A percentile compares a stretch with the other conserved stretches of the same genome.
Conservation (phyloP, 2,888 invertebrate species). For the Serripes groenlandicus region DNA sequence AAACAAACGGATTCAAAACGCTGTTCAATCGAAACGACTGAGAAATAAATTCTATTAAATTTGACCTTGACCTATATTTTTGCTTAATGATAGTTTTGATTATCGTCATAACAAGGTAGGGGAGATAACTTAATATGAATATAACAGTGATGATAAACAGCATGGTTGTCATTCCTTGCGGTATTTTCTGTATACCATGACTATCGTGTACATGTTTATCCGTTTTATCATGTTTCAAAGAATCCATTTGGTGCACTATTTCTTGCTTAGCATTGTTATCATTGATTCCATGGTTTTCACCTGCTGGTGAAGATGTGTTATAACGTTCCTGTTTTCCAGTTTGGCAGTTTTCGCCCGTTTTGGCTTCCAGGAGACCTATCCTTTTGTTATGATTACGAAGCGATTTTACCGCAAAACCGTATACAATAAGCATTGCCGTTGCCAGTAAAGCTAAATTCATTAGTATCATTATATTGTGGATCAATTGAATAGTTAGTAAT, state of each 20-base stretch:
- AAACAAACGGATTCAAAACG: conserved; percentile 11
- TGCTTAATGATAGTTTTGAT: neutral
- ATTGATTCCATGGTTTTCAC: neutral
- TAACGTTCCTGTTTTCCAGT: neutral
- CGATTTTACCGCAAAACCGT: neutral
- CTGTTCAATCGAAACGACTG: conserved; percentile 15
- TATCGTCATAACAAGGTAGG: conserved; percentile 5
- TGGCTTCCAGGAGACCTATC: neutral
- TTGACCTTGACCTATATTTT: conserved; percentile 2
- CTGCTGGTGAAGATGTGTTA: neutral
- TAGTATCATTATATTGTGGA: conserved; percentile 4
- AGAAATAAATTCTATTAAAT: conserved; percentile 12
- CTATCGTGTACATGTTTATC: neutral
- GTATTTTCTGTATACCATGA: neutral
- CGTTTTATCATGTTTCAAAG: neutral
- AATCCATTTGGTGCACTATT: neutral
- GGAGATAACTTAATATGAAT: conserved; percentile 14
- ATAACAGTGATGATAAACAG: neutral
- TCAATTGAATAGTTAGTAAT: conserved; percentile 2
- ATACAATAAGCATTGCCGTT: neutral
- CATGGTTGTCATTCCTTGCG: conserved; percentile 4
- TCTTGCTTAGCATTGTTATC: neutral
- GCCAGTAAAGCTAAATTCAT: neutral
- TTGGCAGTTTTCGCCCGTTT: neutral
- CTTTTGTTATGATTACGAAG: conserved; percentile 5